Evolutionary conservation across 2,797 vertebrate genomes (phyloP), one percentile per base, ranked within the genome.

Genomic region (Malacoraja senta): DNA sequence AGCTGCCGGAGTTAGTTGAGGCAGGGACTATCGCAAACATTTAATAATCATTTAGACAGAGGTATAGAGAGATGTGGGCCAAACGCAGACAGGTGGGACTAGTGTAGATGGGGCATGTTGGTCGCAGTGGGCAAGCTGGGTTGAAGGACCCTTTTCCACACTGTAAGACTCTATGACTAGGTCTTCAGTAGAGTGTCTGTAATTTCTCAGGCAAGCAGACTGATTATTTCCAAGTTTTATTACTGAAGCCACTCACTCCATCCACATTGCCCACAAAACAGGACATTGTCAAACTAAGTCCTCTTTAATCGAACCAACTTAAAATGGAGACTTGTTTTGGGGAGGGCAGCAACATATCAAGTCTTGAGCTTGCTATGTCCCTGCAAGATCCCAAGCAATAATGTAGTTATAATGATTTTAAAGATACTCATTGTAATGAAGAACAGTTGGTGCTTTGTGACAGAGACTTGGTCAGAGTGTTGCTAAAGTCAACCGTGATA

Each of bases 371-470:
- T 91, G 68, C 7, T 38, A 13, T 53, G 44, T 74, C 72, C 9
- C 24, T 72, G 65, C 68, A 91, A 10, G 21, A 74, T 72, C 71
- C 71, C 29, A 74, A 44, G 88, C 24, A 91, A 91, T 72, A 91
- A 91, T 44, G 65, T 72, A 74, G 65, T 24, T 74, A 38, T 12
- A 26, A 21, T 74, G 68, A 91, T 91, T 91, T 44, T 44, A 91
- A 71, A 91, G 10, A 53, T 92, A 53, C 38, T 53, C 35, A 92
- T 58, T 92, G 24, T n/a, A 92, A 92, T 92, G 74, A 91, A 91
- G 38, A 44, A 71, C 86, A 90, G 71, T 76, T 91, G 35, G 35
- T 29, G 71, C 32, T 91, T 35, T 71, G 65, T 91, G 19, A 91
- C 12, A 72, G 68, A 12, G 63, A 7, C 38, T 74, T 74, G 26